Base-by-base conservation (phyloP, 2,113 vertebrate species). In the Taurulus bubalis region DNA sequence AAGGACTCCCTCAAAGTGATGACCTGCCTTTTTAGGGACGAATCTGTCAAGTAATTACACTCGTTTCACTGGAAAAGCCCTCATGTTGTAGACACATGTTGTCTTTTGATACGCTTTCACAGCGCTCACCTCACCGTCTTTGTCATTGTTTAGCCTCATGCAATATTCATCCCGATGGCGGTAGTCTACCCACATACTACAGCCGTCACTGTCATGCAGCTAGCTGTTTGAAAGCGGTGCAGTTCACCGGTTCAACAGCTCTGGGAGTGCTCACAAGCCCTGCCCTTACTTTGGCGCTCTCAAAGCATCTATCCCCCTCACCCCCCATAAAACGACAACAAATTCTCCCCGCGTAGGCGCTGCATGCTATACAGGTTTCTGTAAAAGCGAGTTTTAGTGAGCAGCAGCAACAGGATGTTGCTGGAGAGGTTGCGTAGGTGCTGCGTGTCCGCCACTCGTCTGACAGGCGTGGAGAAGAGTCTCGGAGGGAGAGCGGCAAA, bases 121-220 rank as follows among this genome's bases (percentile, higher is more conserved):
- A 40, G 6, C 32, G 1, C 45, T 75, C 69, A 32, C 58, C 70
- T 49, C 14, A 10, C 34, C 58, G 70, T 55, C 68, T 59, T 80
- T 49, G 77, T 79, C 83, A 76, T 73, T 77, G 79, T 89, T 80
- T 87, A 75, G 70, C 78, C 75, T 83, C 79, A 69, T 87, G 67
- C 69, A 82, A 77, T 82, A 91, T 86, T 90, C 85, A 90, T 88
- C 78, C 85, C 74, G n/a, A 45, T 87, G 88, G 85, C 89, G 83
- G 64, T 47, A 73, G 84, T 90, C 86, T 87, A 78, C 89, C 79
- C 74, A 83, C 86, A 87, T 77, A 72, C 85, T 77, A 75, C 85
- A 77, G 71, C 34, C 62, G 1, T 88, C 89, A 90, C 86, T 90
- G 89, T 91, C 86, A 89, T 63, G 18, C 62, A 84, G 83, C 81